Evolutionary conservation across 23 tunicate genomes (phyloP), one percentile per base, ranked within the genome.

Genomic region (Ascidia mentula): DNA sequence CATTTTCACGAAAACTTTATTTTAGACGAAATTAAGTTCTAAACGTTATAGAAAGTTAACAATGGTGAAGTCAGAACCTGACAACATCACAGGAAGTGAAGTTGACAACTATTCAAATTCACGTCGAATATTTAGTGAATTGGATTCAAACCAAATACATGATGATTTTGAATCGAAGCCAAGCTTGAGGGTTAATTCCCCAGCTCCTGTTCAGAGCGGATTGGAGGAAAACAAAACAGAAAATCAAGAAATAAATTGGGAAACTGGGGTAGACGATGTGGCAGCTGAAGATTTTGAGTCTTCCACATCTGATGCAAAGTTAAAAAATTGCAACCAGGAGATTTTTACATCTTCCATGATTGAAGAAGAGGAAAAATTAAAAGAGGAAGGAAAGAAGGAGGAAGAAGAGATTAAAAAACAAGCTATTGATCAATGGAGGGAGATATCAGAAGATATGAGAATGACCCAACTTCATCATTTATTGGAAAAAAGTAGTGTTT

Each of bases 401-500:
- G 36, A 60, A 9, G 74, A 74, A 34, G 65, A 40, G 1, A 38
- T 80, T 31, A 78, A 85, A 69, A 60, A 77, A 37, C 32, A 60
- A 2, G 79, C 84, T 35, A 24, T 86, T 32, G 45, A 79, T 36
- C 38, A 79, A 46, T 79, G 79, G 39, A 70, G 46, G 32, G 78
- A 86, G 60, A 42, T 78, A 15, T 85, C 97, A 6, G 69, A 37
- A 40, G 87, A 85, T 20, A 84, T 53, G 30, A 40, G 87, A 33
- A 60, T 91, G 38, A 74, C 82, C 12, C 86, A 88, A 61, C 71
- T 91, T 1, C 69, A 84, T 45, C 84, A 81, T 71, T 59, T 91
- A 40, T 73, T 91, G 53, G 87, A 85, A 40, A 91, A 91, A 82
- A 91, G 97, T 72, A 85, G 82, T 31, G 74, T 91, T 40, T 91